Percentiles rank a stretch among this genome's conserved stretches.
Conservation (phyloP, 30 jellyfish, hydroid and myxozoan genomes). For the Clytia hemisphaerica region DNA sequence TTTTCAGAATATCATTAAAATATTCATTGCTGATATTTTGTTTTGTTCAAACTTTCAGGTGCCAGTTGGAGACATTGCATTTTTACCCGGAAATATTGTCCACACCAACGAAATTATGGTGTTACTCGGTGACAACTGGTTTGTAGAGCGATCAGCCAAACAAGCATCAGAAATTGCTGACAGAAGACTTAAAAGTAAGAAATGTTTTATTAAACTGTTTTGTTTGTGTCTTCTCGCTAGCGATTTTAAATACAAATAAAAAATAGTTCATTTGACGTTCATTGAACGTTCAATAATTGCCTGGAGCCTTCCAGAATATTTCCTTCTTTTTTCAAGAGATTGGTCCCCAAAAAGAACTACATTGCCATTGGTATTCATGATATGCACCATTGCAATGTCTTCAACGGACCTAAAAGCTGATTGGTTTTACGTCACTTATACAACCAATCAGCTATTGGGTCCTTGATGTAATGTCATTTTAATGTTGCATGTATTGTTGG, state of each 20-base stretch:
- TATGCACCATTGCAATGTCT: too few species aligned
- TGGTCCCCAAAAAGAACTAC: too few species aligned
- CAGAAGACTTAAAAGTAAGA: constrained; percentile 64
- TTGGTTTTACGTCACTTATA: too few species aligned
- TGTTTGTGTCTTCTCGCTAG: not conserved
- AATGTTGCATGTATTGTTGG: too few species aligned
- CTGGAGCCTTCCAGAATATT: too few species aligned
- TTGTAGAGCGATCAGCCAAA: constrained; percentile 61
- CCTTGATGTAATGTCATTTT: too few species aligned
- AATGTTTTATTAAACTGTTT: not conserved
- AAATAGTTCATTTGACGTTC: not conserved
- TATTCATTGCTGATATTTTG: not conserved
- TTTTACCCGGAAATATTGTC: constrained; percentile 66
- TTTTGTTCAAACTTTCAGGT: constrained; percentile 53
- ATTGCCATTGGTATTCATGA: too few species aligned
- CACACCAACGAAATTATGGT: constrained; percentile 90
- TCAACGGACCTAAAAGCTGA: too few species aligned
- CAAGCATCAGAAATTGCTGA: constrained; percentile 64
- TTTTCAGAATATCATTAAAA: not conserved
- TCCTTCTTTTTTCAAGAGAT: too few species aligned
- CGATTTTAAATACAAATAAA: too few species aligned
- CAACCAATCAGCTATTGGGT: too few species aligned
- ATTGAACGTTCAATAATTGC: too few species aligned
- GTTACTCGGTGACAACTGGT: constrained; percentile 88
- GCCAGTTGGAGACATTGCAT: constrained; percentile 79